Percentiles rank a stretch among this genome's conserved stretches.
phyloP scores from a whole-genome alignment of 2,888 invertebrate species.

The Dioctria rufipes region DNA sequence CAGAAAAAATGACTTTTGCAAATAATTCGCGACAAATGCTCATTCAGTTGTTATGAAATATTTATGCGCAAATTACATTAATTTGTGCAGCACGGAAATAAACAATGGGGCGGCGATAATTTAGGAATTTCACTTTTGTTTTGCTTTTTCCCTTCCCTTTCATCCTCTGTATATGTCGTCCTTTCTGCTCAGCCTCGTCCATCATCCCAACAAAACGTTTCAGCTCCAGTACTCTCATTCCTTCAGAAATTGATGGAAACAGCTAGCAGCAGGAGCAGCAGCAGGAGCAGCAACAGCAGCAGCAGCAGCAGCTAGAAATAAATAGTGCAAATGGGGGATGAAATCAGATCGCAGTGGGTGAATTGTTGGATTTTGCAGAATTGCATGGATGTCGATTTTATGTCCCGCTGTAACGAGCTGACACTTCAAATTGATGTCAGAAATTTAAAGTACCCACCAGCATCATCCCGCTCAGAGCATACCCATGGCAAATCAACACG shows the following conservation, averaged over 20 bases:
- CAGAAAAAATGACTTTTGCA: conserved; percentile 40
- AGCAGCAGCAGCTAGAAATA: background rate
- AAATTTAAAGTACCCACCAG: conserved; percentile 46
- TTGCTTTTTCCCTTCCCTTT: background rate
- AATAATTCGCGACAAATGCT: conserved; percentile 52
- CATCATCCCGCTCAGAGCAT: background rate
- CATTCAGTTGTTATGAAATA: conserved; percentile 50
- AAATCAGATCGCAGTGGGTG: conserved; percentile 44
- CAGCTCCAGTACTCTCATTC: too few species aligned
- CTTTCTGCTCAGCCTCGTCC: background rate
- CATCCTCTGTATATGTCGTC: background rate
- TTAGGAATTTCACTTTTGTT: conserved; percentile 42
- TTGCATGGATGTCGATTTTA: conserved; percentile 47
- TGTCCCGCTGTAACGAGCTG: conserved; percentile 52
- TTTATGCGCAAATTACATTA: conserved; percentile 52
- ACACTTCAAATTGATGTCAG: conserved; percentile 52
- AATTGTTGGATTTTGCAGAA: conserved; percentile 27
- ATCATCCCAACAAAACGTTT: background rate
- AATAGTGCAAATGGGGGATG: conserved; percentile 40
- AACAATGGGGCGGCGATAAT: conserved; percentile 39
- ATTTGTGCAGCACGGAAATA: conserved; percentile 49
- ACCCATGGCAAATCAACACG: conserved; percentile 38
- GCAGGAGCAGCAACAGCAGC: background rate
- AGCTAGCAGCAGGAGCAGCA: background rate
- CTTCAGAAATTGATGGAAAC: too few species aligned